Conservation (phyloP, 1,140 invertebrate species). For the Drosophila dunni region DNA sequence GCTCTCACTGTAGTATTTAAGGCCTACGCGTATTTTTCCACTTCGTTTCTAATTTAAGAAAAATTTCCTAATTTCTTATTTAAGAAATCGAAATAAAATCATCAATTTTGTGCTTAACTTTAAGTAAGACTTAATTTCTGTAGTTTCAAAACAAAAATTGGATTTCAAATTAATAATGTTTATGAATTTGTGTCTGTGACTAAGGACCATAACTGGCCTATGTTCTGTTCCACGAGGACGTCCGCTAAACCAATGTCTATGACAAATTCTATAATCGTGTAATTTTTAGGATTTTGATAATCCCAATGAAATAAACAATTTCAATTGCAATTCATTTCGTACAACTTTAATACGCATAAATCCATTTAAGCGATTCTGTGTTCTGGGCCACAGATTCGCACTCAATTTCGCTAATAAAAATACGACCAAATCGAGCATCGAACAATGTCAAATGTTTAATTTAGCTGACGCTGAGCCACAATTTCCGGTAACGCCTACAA, state of each 20-base stretch:
- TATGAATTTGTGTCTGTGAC: background rate
- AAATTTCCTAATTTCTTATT: no score
- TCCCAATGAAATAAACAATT: conserved; percentile 3
- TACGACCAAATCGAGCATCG: conserved; percentile 46
- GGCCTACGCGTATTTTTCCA: no score
- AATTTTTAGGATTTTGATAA: background rate
- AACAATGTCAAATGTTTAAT: conserved; percentile 65
- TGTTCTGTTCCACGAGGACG: no score
- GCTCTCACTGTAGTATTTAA: no score
- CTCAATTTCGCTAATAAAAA: conserved; percentile 72
- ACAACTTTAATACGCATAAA: conserved; percentile 25
- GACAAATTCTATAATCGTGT: background rate
- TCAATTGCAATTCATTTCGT: background rate
- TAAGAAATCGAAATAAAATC: no score
- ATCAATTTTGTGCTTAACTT: no score
- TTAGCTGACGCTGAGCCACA: conserved; percentile 64
- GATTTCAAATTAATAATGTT: background rate
- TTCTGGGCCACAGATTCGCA: conserved; percentile 45
- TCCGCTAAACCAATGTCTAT: no score
- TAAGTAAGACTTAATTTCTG: no score
- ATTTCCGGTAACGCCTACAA: conserved; percentile 74
- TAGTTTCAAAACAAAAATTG: no score
- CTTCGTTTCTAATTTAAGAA: no score
- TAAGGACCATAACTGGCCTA: no score
- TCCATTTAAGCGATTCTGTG: conserved; percentile 51